A percentile compares a stretch with the other conserved stretches of the same genome.
Evolutionary conservation across 2,113 vertebrate species (phyloP).

Genomic region (Hirundichthys speculiger): DNA sequence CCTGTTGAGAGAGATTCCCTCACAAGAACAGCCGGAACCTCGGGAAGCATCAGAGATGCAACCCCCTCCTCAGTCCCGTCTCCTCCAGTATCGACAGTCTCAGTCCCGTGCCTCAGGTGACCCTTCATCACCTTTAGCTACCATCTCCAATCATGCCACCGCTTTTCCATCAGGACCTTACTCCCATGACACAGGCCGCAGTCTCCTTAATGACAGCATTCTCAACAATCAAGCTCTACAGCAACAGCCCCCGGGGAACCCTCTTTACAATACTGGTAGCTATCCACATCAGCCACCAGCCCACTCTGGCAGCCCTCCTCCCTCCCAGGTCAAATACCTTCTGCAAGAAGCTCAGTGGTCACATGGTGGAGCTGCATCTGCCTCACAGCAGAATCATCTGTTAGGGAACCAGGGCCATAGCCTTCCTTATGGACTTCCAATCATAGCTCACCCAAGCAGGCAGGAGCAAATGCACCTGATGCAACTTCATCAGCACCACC

Average conservation of each 20-base stretch:
- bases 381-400: conserved; percentile 85
- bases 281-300: conserved; percentile 90
- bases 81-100: conserved; percentile 95
- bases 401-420: conserved; percentile 84
- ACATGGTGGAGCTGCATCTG: conserved; percentile 81
- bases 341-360: conserved; percentile 94
- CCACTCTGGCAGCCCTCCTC: conserved; percentile 84
- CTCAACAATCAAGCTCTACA: conserved; percentile 86
- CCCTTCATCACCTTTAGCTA: conserved; percentile 80
- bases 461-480: conserved; percentile 93
- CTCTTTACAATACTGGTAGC: conserved; percentile 83
- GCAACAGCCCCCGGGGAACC: conserved; percentile 85
- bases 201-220: conserved; percentile 82
- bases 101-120: conserved; percentile 88
- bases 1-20: conserved; percentile 90
- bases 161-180: conserved; percentile 79
- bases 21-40: conserved; percentile 87
- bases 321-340: conserved; percentile 90
- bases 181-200: conserved; percentile 85
- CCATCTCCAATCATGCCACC: conserved; percentile 81
- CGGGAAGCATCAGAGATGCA: conserved; percentile 92
- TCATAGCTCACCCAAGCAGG: conserved; percentile 85
- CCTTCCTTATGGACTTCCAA: conserved; percentile 92
- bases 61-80: conserved; percentile 95
- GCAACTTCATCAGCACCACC: conserved; percentile 91